A percentile compares a stretch with the other conserved stretches of the same genome.
These are phyloP conservation scores for Gracilinanus agilis DNA, from an alignment of 2,113 vertebrate genomes.

Conservation along the genomic window DNA sequence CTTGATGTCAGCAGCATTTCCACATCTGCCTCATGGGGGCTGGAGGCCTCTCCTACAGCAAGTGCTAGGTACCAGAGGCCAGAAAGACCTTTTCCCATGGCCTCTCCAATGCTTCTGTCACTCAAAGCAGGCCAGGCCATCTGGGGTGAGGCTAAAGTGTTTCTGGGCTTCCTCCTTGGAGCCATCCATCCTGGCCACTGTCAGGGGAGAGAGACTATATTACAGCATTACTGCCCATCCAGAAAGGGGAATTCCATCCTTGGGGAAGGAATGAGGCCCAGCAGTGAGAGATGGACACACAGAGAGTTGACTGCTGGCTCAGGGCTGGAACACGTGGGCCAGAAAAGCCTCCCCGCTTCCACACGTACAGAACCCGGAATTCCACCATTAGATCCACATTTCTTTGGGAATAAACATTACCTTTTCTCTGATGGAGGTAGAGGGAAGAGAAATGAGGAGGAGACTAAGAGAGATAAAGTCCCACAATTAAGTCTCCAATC, in stretches of 20 bases:
- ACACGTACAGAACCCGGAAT: not conserved
- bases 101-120: not conserved
- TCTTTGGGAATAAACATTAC: not conserved
- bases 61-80: constrained; percentile 4
- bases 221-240: not conserved
- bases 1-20: not conserved
- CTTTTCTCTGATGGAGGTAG: not conserved
- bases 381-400: not conserved
- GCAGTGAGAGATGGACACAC: not conserved
- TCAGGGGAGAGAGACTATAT: not conserved
- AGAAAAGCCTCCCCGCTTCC: not conserved
- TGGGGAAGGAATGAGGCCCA: not conserved
- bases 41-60: not conserved
- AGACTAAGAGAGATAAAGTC: not conserved
- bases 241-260: constrained; percentile 14
- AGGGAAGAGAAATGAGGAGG: not conserved
- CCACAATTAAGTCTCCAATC: not conserved
- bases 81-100: constrained; percentile 1
- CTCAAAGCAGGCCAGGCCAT: not conserved
- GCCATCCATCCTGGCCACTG: not conserved
- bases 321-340: not conserved
- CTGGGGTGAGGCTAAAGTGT: not conserved
- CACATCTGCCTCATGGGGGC: not conserved
- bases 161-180: not conserved
- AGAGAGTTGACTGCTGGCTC: not conserved